phyloP scores from a whole-genome alignment of 2,113 vertebrate genomes.

The Salvelinus fontinalis region DNA sequence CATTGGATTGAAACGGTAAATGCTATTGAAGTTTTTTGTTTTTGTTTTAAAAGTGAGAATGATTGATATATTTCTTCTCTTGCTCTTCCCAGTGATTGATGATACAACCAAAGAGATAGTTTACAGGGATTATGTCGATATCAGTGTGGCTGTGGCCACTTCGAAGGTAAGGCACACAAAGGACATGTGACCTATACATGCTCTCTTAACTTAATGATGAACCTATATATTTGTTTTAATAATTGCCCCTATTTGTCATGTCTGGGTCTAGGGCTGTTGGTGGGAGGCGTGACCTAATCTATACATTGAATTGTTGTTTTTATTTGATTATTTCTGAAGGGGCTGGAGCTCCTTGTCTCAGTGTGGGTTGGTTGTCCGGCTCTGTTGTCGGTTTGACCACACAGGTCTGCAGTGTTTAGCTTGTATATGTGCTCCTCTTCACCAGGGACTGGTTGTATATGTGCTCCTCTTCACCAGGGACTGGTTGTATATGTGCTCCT shows the following conservation, averaged over 20 bases:
- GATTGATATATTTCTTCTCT: not conserved
- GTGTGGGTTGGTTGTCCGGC: not conserved
- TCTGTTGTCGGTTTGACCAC: not conserved
- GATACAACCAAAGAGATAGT: slow-evolving; percentile 93
- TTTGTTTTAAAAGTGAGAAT: not conserved
- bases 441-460: slow-evolving; percentile 92
- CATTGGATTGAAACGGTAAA: too few species aligned
- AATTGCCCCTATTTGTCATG: not conserved
- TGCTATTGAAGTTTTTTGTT: not conserved
- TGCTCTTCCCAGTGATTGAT: slow-evolving; percentile 83
- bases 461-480: slow-evolving; percentile 73
- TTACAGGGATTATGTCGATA: slow-evolving; percentile 94
- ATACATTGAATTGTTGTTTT: too few species aligned
- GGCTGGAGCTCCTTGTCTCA: too few species aligned
- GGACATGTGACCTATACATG: not conserved
- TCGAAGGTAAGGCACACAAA: slow-evolving; percentile 78
- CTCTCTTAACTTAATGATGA: not conserved
- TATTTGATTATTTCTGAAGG: too few species aligned
- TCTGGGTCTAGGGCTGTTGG: not conserved
- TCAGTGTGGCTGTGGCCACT: slow-evolving; percentile 92
- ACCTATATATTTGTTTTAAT: too few species aligned
- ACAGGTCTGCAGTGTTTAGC: too few species aligned
- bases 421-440: not conserved
- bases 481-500: slow-evolving; percentile 83
- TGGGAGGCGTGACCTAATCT: too few species aligned